phyloP scores from a whole-genome alignment of 30 jellyfish, hydroid and myxozoan genomes.

The Sanderia malayensis region DNA sequence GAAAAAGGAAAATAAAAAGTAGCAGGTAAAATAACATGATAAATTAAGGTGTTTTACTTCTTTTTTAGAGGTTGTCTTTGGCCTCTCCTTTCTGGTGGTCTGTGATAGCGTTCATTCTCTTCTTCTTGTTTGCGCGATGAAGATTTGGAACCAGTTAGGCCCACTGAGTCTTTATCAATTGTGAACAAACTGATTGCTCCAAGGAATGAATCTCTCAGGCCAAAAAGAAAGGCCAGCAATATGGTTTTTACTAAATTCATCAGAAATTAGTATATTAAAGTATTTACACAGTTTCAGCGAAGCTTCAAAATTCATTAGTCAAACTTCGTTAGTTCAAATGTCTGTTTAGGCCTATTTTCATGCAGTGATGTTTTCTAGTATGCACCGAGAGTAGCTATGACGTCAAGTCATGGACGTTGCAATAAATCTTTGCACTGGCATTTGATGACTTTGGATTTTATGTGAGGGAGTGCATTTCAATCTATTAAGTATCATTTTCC shows the following conservation, averaged over 20 bases:
- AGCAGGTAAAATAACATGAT: background rate
- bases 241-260: constrained; percentile 37
- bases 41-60: constrained; percentile 17
- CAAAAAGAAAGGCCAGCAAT: constrained; percentile 55
- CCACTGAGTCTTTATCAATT: constrained; percentile 58
- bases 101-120: constrained; percentile 13
- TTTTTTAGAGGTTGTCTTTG: constrained; percentile 51
- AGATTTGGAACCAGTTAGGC: background rate
- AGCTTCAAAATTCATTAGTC: too few species aligned
- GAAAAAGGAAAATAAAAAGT: background rate
- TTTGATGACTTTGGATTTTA: too few species aligned
- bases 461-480: background rate
- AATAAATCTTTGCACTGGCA: too few species aligned
- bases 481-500: background rate
- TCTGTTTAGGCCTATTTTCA: too few species aligned
- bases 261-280: too few species aligned
- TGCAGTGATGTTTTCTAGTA: too few species aligned
- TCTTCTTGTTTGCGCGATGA: background rate
- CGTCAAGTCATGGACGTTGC: too few species aligned
- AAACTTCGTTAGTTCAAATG: too few species aligned
- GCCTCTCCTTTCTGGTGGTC: constrained; percentile 75
- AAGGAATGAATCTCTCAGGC: constrained; percentile 79
- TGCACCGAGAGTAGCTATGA: too few species aligned
- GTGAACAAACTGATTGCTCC: constrained; percentile 71
- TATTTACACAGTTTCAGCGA: too few species aligned